phyloP scores from a whole-genome alignment of 2,888 invertebrate genomes.

The Digitonthophagus gazella region DNA sequence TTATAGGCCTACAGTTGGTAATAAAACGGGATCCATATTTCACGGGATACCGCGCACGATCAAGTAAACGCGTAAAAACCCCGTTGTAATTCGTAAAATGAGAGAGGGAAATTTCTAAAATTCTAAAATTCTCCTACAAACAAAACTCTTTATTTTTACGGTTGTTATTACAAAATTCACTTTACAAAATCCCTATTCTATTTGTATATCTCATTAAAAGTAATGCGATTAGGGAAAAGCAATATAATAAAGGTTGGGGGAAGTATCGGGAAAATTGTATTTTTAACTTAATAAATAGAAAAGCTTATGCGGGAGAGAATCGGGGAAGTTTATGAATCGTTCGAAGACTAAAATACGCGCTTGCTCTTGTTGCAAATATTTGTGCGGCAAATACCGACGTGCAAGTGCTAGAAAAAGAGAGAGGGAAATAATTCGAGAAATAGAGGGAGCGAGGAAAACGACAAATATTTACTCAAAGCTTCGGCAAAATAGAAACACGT shows the following conservation, averaged over 20 bases:
- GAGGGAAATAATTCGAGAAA: too few species aligned
- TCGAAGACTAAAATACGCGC: not conserved
- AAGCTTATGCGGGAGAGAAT: not conserved
- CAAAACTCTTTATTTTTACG: too few species aligned
- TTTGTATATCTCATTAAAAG: too few species aligned
- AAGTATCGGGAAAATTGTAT: not conserved
- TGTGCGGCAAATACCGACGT: not conserved
- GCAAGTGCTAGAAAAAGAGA: not conserved
- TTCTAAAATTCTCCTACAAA: too few species aligned
- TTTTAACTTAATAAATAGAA: not conserved
- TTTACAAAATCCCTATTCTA: too few species aligned
- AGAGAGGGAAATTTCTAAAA: too few species aligned
- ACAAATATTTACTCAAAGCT: not conserved
- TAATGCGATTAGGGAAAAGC: too few species aligned
- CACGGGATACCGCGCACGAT: conserved; percentile 5
- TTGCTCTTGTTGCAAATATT: not conserved
- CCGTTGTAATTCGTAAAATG: too few species aligned
- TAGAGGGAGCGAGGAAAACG: not conserved
- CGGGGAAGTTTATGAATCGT: not conserved
- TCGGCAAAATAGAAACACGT: not conserved
- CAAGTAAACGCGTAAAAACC: conserved; percentile 2
- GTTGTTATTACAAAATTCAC: too few species aligned
- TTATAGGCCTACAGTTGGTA: conserved; percentile 17
- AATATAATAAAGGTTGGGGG: too few species aligned
- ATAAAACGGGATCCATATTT: conserved; percentile 16